Evolutionary conservation across 2,113 vertebrate species (phyloP), one percentile per base, ranked within the genome.

Genomic region (Nerophis lumbriciformis): DNA sequence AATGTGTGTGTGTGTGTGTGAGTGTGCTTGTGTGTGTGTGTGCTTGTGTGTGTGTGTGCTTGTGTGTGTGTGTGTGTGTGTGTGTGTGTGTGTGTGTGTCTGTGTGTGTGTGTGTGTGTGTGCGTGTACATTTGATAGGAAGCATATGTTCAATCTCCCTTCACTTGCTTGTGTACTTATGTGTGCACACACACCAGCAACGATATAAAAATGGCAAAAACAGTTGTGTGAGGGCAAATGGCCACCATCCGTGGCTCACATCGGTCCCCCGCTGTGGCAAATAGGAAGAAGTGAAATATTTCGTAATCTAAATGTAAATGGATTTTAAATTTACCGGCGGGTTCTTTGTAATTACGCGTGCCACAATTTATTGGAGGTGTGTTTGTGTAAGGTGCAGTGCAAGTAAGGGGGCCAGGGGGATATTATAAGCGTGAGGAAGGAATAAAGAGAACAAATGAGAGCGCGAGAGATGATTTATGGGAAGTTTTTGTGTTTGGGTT

Each of bases 251-350:
- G 52, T 61, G 61, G 10, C 73, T 44, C 68, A 65, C 66, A 63
- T 48, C 62, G 63, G 67, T 72, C 69, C 73, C 66, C 60, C 63
- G 36, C 66, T 50, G 11, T 45, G 65, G 28, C 63, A 75, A 77
- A 84, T 72, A 77, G 84, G 85, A 85, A 81, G 83, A 63, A 86
- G 76, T 84, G 81, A 88, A 88, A 88, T 89, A 89, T 85, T 88
- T 83, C 73, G 76, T 88, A 88, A 88, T 89, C 86, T 89, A 89
- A 89, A 88, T 88, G 88, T 83, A 89, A 89, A 90, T 89, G 82
- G 81, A 86, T 85, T 77, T 77, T 73, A 84, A 87, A 88, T 88
- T 88, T 89, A 90, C 83, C 65, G 80, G 73, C 84, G 83, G 83
- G 66, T 83, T 85, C 83, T 83, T 72, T 81, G 86, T 85, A 90